Evolutionary conservation across 37 sponge, comb jelly and placozoan genomes (phyloP), one percentile per base, ranked within the genome.

Genomic region (Haliclona indistincta): DNA sequence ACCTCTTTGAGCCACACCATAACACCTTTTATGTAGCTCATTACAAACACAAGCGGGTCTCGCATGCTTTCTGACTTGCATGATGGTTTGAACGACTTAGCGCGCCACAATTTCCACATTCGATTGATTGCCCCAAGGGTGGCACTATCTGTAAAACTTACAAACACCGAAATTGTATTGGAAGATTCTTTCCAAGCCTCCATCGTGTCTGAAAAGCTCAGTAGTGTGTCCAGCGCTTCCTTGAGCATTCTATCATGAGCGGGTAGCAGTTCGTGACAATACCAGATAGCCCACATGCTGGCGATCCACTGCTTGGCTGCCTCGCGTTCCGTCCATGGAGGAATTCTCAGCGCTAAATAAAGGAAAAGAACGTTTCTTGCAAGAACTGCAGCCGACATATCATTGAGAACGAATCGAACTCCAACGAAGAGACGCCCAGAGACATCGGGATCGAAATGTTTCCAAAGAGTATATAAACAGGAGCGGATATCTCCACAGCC

Each of bases 401-500:
- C 84, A 68, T 74, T 83, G 28, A 83, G 38, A n/a, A 68, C 69
- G 38, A 83, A 75, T 4, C 74, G 22, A 15, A 83, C 70, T n/a
- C 84, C 70, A 32, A 38, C 64, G 62, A 83, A 83, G 2, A 29
- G 25, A 2, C 38, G 35, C 13, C 15, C 13, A 17, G 13, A 10
- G 15, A 10, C 10, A 17, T 10, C 51, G 51, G 13, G 10, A 33
- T 56, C 63, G 33, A 75, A 83, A 68, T 83, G 65, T 38, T 83
- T 83, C 84, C 84, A 83, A 17, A 83, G 33, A 17, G 70, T 75
- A 38, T 83, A 83, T 22, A 74, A 43, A 35, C 76, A 75, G 13
- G 84, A 83, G 25, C 76, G 75, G 17, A 83, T 6, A 22, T 83
- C 84, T 7, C 84, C 84, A 75, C 84, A 75, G 2, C 75, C 84